Evolutionary conservation across 2,888 invertebrate species (phyloP).

Genomic region (Ephialtes manifestator): DNA sequence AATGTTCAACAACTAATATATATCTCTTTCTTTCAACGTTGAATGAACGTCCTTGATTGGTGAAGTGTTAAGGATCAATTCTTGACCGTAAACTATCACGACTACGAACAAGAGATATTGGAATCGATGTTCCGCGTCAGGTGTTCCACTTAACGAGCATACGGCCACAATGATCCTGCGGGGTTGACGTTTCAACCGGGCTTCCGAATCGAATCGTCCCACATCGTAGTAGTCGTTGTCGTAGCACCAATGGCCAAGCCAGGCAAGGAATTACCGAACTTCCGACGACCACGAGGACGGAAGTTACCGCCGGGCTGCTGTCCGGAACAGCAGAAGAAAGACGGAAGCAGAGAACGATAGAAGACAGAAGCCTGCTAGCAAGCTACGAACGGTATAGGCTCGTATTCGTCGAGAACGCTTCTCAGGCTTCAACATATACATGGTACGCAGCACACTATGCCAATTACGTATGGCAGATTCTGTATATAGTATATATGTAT

Average conservation of each 20-base stretch:
- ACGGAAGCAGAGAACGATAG: conserved; percentile 32
- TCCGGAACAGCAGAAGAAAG: conserved; percentile 31
- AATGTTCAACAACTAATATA: too few species aligned
- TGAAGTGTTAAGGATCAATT: not conserved
- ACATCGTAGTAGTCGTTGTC: conserved; percentile 4
- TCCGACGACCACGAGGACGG: conserved; percentile 51
- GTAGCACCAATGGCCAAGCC: conserved; percentile 33
- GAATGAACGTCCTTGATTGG: not conserved
- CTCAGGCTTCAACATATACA: conserved; percentile 18
- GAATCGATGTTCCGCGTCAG: conserved; percentile 33
- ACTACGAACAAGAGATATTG: conserved; percentile 10
- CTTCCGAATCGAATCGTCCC: conserved; percentile 48
- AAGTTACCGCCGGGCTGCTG: conserved; percentile 48
- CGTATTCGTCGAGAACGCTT: conserved; percentile 38
- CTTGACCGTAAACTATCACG: not conserved
- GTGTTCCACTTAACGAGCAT: conserved; percentile 45
- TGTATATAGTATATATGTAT: not conserved
- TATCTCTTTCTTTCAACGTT: not conserved
- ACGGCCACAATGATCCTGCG: conserved; percentile 36
- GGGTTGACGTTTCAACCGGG: conserved; percentile 34
- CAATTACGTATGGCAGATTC: conserved; percentile 41
- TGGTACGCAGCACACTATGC: conserved; percentile 22
- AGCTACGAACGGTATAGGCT: conserved; percentile 24
- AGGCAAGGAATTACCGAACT: conserved; percentile 65
- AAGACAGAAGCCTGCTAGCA: conserved; percentile 40